phyloP scores from a whole-genome alignment of 2,888 invertebrate species.

The Synergus umbraculus region DNA sequence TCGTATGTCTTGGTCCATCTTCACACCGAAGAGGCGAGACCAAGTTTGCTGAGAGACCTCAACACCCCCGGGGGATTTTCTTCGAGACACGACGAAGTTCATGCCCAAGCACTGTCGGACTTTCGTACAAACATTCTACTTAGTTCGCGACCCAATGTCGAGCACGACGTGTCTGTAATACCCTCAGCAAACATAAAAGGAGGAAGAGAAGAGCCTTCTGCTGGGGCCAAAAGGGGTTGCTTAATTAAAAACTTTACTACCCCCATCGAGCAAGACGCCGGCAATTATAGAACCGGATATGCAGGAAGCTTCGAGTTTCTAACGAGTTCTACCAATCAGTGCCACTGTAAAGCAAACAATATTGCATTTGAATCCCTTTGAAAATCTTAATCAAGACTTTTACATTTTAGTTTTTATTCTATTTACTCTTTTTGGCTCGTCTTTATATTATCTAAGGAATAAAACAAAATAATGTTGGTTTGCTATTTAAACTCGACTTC shows the following conservation, averaged over 20 bases:
- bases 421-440: neutral
- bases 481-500: too few species aligned
- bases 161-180: constrained; percentile 35
- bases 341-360: constrained; percentile 47
- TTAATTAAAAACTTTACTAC: constrained; percentile 61
- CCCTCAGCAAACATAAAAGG: constrained; percentile 18
- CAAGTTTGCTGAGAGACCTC: constrained; percentile 21
- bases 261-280: constrained; percentile 42
- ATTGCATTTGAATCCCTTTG: neutral
- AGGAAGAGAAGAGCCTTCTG: neutral
- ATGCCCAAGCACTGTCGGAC: constrained; percentile 29
- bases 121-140: constrained; percentile 35
- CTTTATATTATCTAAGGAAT: neutral
- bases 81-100: constrained; percentile 25
- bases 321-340: constrained; percentile 55
- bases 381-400: constrained; percentile 2
- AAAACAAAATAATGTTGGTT: too few species aligned
- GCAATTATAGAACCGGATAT: constrained; percentile 64
- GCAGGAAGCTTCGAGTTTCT: constrained; percentile 61
- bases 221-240: constrained; percentile 42
- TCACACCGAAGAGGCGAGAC: constrained; percentile 16
- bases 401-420: neutral
- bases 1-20: constrained; percentile 37
- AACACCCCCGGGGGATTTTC: constrained; percentile 32
- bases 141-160: constrained; percentile 36